Conservation (phyloP, 2,797 vertebrate genomes). For the Bovichtus variegatus region DNA sequence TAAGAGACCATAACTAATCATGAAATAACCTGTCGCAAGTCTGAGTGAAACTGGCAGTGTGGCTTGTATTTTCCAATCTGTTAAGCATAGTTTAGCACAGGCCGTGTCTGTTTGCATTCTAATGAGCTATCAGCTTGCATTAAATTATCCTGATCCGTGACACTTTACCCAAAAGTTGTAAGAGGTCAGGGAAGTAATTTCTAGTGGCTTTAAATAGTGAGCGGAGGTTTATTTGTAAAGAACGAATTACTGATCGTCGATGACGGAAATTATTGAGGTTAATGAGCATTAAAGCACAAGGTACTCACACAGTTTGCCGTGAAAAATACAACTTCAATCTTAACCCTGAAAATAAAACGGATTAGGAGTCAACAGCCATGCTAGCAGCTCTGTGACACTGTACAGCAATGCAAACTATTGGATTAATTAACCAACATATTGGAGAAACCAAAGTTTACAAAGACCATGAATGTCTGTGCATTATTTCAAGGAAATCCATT, state of each 20-base stretch:
- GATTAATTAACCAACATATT: not conserved
- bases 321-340: constrained; percentile 20
- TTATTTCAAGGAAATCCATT: not conserved
- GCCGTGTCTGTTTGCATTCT: constrained; percentile 72
- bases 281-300: constrained; percentile 40
- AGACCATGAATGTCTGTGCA: not conserved
- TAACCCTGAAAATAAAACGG: constrained; percentile 21
- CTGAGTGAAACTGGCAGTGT: constrained; percentile 69
- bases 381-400: not conserved
- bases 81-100: constrained; percentile 68
- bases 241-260: constrained; percentile 35
- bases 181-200: constrained; percentile 68
- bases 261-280: constrained; percentile 41
- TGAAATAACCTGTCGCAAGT: constrained; percentile 78
- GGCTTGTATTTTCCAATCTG: constrained; percentile 78
- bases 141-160: constrained; percentile 72
- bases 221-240: constrained; percentile 52
- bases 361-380: not conserved
- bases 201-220: constrained; percentile 56
- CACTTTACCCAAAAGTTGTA: constrained; percentile 68
- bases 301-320: constrained; percentile 6
- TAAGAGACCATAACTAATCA: constrained; percentile 78
- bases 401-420: not conserved
- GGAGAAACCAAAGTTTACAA: not conserved
- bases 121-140: constrained; percentile 80